These are phyloP conservation scores for Paramuricea clavata DNA, from an alignment of 92 coral and sea anemone genomes.

Conservation along the genomic window DNA sequence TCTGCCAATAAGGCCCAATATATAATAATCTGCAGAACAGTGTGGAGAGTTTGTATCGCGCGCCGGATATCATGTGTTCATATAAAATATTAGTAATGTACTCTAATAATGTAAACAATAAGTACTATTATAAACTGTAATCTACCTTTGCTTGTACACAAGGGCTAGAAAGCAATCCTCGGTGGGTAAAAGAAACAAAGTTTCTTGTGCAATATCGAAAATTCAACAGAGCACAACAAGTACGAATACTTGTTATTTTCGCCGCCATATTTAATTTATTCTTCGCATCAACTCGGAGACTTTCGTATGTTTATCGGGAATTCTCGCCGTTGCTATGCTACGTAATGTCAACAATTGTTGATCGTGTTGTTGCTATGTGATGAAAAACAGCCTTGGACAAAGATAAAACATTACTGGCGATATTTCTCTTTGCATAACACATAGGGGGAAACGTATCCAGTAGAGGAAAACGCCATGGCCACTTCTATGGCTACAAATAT, in stretches of 20 bases:
- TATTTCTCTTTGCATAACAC: conserved; percentile 2
- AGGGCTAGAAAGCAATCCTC: background rate
- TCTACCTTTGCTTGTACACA: conserved; percentile 1
- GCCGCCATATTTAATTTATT: conserved; percentile 33
- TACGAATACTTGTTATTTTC: conserved; percentile 29
- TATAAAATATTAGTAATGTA: no score
- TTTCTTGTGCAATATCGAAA: background rate
- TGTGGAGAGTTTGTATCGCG: no score
- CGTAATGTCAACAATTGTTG: conserved; percentile 37
- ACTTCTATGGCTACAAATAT: conserved; percentile 52
- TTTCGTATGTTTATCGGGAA: background rate
- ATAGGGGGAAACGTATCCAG: background rate
- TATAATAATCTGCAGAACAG: no score
- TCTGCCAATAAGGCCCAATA: no score
- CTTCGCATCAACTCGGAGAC: background rate
- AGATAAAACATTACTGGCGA: conserved; percentile 15
- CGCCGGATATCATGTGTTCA: no score
- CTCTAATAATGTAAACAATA: no score
- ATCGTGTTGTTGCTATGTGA: conserved; percentile 36
- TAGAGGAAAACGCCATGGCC: conserved; percentile 27
- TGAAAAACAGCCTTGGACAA: background rate
- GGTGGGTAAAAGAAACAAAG: background rate
- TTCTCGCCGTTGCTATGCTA: conserved; percentile 35
- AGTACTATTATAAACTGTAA: background rate
- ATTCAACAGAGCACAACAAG: conserved; percentile 36